These are phyloP conservation scores for Epinephelus lanceolatus DNA, from an alignment of 2,113 vertebrate genomes.

Conservation along the genomic window DNA sequence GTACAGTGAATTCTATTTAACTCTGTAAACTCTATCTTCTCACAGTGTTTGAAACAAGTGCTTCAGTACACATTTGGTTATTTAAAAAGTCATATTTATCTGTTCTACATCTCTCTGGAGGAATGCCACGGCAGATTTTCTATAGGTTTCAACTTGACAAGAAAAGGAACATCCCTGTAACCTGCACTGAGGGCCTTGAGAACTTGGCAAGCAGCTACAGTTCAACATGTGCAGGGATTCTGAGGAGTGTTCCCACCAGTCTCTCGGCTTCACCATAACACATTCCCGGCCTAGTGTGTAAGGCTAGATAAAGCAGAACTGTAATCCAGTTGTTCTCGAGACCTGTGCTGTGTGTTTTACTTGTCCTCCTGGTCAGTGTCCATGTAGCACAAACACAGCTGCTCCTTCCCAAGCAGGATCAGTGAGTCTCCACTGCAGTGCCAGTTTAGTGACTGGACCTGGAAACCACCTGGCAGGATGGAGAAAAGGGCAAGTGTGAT, in stretches of 20 bases:
- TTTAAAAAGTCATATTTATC: not conserved
- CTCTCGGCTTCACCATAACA: not conserved
- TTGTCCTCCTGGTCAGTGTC: constrained; percentile 79
- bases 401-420: constrained; percentile 91
- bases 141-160: not conserved
- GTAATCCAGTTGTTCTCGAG: constrained; percentile 2
- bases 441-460: constrained; percentile 90
- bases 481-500: not conserved
- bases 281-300: not conserved
- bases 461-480: constrained; percentile 87
- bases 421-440: constrained; percentile 87
- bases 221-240: constrained; percentile 3
- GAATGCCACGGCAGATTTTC: not conserved
- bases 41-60: constrained; percentile 55
- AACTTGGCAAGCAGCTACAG: not conserved
- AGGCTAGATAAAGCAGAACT: not conserved
- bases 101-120: not conserved
- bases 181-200: constrained; percentile 24
- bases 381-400: constrained; percentile 94
- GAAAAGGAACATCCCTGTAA: constrained; percentile 32
- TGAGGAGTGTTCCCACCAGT: constrained; percentile 24
- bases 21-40: constrained; percentile 36
- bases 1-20: constrained; percentile 51
- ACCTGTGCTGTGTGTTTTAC: constrained; percentile 15
- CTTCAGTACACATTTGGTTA: constrained; percentile 26